Base-by-base conservation (phyloP, 2,888 invertebrate species). In the Lydus trimaculatus region DNA sequence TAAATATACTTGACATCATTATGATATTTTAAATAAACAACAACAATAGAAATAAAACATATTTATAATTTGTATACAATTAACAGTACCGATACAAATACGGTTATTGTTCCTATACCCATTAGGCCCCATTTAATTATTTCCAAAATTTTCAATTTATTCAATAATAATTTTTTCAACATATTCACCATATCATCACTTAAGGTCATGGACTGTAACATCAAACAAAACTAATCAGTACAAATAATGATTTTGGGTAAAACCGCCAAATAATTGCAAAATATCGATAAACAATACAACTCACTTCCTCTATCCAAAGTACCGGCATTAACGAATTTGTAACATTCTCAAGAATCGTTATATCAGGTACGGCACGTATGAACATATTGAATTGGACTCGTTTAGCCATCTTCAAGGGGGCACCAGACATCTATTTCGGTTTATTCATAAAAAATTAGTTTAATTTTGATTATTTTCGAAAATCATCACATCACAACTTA, bases 321-420 rank as follows among this genome's bases (percentile, higher is more conserved):
- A 91, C 83, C 0, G 92, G 92, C 71, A 89, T 86, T 6, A 92
- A 80, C 0, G 88, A 84, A 63, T 74, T 73, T n/a, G 86, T 85
- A 0, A 91, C 83, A 65, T 87, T 36, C 5, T 36, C 36, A 4
- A 36, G 13, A 2, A 36, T 15, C 13, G 36, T 36, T 36, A 36
- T 36, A 13, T 36, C 36, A 15, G 15, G 36, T 36, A 91, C 84
- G 28, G 86, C 86, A 65, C 89, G 87, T 71, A 90, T 79, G 77
- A 92, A 90, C 81, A 92, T 87, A 78, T 92, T 92, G 78, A 92
- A 91, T 78, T 92, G 92, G 0, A 90, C 89, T 61, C 91, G 85
- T 82, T 91, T 92, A 0, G 88, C 88, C 4, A 36, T 36, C 15
- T 36, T 13, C 4, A 36, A 36, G 4, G 36, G 36, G 11, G 36